These are phyloP conservation scores for Bombyx mandarina DNA, from an alignment of 1,140 invertebrate genomes.

Conservation along the genomic window DNA sequence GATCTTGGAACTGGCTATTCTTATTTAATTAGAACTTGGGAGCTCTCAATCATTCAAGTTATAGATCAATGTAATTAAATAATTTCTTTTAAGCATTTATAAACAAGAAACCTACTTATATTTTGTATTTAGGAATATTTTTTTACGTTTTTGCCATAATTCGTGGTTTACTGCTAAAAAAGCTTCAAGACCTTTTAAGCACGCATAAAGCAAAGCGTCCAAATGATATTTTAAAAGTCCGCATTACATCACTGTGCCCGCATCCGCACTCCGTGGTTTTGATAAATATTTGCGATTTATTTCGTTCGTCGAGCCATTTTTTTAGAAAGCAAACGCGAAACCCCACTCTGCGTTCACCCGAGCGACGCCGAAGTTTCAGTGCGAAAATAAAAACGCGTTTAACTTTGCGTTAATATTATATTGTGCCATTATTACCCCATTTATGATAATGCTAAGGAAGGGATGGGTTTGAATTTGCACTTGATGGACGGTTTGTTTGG, in stretches of 20 bases:
- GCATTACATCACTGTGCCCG: slow-evolving; percentile 13
- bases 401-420: slow-evolving; percentile 70
- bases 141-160: background rate
- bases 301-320: slow-evolving; percentile 56
- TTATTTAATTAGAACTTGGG: too few species aligned
- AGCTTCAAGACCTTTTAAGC: background rate
- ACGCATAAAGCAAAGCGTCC: background rate
- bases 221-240: background rate
- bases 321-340: slow-evolving; percentile 47
- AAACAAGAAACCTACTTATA: too few species aligned
- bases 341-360: slow-evolving; percentile 34
- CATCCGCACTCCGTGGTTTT: slow-evolving; percentile 28
- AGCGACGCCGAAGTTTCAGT: slow-evolving; percentile 46
- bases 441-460: slow-evolving; percentile 65
- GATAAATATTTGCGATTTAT: slow-evolving; percentile 68
- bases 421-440: slow-evolving; percentile 69
- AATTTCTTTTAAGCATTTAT: too few species aligned
- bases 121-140: too few species aligned
- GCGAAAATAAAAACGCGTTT: slow-evolving; percentile 65
- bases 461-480: slow-evolving; percentile 56
- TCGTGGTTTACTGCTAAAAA: background rate
- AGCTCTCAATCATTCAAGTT: too few species aligned
- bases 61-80: too few species aligned
- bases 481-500: slow-evolving; percentile 68
- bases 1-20: too few species aligned